Evolutionary conservation across 2,888 invertebrate genomes (phyloP).

Genomic region (Drosophila kuntzei): DNA sequence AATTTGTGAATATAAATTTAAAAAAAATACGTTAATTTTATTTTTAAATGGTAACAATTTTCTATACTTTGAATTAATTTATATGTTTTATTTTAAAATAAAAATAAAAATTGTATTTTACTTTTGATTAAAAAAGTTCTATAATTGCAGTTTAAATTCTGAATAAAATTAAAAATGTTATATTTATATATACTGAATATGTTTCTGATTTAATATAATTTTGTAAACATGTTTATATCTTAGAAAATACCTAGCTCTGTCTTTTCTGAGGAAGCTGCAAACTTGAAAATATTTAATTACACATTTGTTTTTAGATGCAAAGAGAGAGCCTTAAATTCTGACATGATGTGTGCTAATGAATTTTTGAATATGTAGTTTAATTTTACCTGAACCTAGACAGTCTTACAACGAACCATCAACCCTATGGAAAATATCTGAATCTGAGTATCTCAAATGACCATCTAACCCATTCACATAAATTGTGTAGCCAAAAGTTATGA

Average conservation of each 20-base stretch:
- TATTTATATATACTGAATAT: no score
- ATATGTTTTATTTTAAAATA: no score
- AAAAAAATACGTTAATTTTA: no score
- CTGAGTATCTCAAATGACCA: constrained; percentile 57
- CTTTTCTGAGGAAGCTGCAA: neutral
- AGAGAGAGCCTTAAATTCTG: neutral
- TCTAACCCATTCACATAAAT: constrained; percentile 51
- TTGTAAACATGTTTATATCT: neutral
- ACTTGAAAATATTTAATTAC: constrained; percentile 15
- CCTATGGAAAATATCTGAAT: constrained; percentile 22
- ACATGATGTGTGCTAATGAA: constrained; percentile 16
- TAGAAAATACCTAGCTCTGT: neutral
- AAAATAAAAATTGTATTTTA: no score
- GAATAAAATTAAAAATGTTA: no score
- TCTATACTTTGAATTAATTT: no score
- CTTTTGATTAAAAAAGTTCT: no score
- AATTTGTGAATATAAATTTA: no score
- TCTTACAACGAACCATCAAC: constrained; percentile 1
- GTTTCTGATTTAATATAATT: neutral
- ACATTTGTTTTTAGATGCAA: neutral
- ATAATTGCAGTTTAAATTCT: no score
- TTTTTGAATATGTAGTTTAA: constrained; percentile 7
- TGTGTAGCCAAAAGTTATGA: constrained; percentile 62
- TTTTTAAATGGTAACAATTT: no score
- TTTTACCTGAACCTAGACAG: constrained; percentile 32